Evolutionary conservation across 1,140 invertebrate species (phyloP), one percentile per base, ranked within the genome.

Genomic region (Antheraea pernyi): DNA sequence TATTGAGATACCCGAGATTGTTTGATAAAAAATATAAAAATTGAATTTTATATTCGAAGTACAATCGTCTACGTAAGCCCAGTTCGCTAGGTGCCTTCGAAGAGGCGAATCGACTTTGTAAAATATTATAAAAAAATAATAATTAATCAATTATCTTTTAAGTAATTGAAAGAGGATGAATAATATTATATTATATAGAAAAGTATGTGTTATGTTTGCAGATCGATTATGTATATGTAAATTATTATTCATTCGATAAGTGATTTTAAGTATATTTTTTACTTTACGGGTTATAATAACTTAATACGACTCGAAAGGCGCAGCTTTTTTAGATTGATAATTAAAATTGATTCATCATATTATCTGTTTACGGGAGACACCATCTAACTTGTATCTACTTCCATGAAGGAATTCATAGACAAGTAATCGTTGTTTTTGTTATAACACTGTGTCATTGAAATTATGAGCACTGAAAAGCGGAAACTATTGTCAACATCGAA

Each of bases 21-120:
- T 30, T 2, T 4, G 22, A 30, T 30, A 2, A 30, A 30, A 30
- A 30, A n/a, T 9, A 39, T 9, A 39, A 9, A 42, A 42, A 42
- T 42, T 0, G 2, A 42, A 42, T 42, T 0, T 42, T 16, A 0
- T 13, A 53, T 53, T 16, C 7, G 11, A 13, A 48, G 3, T 7
- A 13, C 46, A 48, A 48, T 48, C 13, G 13, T 53, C 16, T 53
- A 53, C 46, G 46, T 53, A 53, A 53, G 46, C 16, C 46, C 46
- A 37, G 19, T 63, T 30, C 61, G 61, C 30, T 63, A 37, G 37
- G 61, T 63, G 61, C 61, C 61, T 63, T 63, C 37, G 61, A n/a
- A 63, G 37, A 63, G 61, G 61, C 61, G 37, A 37, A 37, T 63
- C 61, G 22, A 61, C 19, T 22, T 18, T 63, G 61, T 63, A 63